A percentile compares a stretch with the other conserved stretches of the same genome.
Evolutionary conservation across 1,140 invertebrate species (phyloP).

Genomic region (Bombus fervidus): DNA sequence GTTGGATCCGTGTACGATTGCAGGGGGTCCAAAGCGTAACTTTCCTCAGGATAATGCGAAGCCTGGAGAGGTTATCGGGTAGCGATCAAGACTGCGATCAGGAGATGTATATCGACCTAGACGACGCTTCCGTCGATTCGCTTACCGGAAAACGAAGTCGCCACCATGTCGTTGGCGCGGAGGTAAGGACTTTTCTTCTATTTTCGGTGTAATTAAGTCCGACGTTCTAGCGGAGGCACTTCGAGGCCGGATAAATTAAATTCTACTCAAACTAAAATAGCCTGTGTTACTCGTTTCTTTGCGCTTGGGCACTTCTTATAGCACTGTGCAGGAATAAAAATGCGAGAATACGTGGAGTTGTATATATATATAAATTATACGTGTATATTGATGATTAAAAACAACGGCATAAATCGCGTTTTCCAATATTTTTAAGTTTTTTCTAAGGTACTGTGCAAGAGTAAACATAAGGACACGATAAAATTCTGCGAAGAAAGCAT

Average conservation of each 20-base stretch:
- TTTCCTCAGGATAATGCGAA: constrained; percentile 79
- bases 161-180: constrained; percentile 78
- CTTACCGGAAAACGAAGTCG: constrained; percentile 81
- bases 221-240: too few relatives aligned
- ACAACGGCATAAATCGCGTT: too few relatives aligned
- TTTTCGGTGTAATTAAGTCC: not conserved
- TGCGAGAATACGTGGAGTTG: not conserved
- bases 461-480: not conserved
- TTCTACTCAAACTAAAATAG: not conserved
- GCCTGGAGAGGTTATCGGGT: constrained; percentile 80
- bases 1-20: constrained; percentile 33
- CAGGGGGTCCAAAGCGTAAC: constrained; percentile 47
- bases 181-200: constrained; percentile 68
- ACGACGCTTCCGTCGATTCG: constrained; percentile 81
- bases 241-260: not conserved
- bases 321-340: not conserved
- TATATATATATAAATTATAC: too few relatives aligned
- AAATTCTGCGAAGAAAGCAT: not conserved
- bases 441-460: too few relatives aligned
- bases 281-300: not conserved
- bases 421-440: too few relatives aligned
- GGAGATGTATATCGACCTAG: constrained; percentile 82
- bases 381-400: too few relatives aligned
- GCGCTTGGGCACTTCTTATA: not conserved
- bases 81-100: constrained; percentile 82